These are phyloP conservation scores for Pluvianellus socialis DNA, from an alignment of 2,113 vertebrate species.

Conservation along the genomic window DNA sequence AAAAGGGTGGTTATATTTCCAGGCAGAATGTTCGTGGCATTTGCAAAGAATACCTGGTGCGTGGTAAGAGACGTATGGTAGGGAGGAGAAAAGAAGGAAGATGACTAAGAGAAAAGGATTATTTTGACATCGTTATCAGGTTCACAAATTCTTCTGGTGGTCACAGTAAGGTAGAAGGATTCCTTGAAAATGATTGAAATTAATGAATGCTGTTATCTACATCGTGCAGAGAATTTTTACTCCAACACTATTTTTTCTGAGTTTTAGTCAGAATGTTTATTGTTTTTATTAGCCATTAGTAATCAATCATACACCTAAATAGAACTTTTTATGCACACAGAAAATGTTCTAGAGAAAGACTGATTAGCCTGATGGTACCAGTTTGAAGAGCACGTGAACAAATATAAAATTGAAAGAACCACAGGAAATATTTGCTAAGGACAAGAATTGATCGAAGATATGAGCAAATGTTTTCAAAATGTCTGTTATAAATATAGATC, in stretches of 20 bases:
- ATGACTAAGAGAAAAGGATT: not conserved
- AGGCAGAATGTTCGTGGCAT: not conserved
- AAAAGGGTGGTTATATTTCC: not conserved
- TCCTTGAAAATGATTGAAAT: not conserved
- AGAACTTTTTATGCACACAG: not conserved
- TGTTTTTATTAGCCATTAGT: not conserved
- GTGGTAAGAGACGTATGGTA: not conserved
- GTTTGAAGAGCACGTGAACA: not conserved
- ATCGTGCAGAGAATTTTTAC: not conserved
- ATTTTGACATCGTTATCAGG: not conserved
- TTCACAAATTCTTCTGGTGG: not conserved
- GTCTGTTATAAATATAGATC: not conserved
- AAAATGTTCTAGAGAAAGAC: not conserved
- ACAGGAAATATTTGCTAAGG: not conserved
- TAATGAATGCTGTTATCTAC: not conserved
- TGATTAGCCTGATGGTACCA: not conserved
- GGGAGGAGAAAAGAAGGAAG: not conserved
- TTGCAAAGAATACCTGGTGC: not conserved
- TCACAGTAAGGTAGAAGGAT: not conserved
- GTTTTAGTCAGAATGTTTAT: not conserved
- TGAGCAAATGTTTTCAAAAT: not conserved
- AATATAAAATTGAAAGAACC: not conserved
- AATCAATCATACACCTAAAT: not conserved
- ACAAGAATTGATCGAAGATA: not conserved
- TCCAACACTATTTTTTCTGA: not conserved